Evolutionary conservation across 2,797 vertebrate species (phyloP), one percentile per base, ranked within the genome.

Genomic region (Sciurus carolinensis): DNA sequence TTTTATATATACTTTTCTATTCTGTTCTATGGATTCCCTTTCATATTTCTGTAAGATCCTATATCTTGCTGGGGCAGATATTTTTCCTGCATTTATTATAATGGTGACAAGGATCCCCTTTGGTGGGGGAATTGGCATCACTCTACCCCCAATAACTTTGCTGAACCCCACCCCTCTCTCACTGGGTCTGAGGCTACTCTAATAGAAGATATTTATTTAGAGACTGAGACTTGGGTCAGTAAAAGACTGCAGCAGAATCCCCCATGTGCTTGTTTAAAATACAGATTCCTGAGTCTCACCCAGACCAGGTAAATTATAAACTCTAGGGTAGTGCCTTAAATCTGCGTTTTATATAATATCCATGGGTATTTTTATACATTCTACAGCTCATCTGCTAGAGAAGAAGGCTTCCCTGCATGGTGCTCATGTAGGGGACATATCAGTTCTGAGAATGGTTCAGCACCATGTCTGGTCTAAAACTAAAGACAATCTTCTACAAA

Each of bases 41-140:
- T 96, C 39, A n/a, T 83, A 71, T 89, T 81, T 76, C 66, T 76
- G 14, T 42, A 71, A 69, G 80, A 83, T 30, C 57, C 33, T 72
- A 5, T 84, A 67, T 64, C 88, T 87, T 75, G 0, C 76, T 54
- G 87, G 44, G 20, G 59, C 44, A 81, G 39, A 44, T 13, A 33
- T 44, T 54, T 73, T 64, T 64, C 44, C 57, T 52, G 81, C 42
- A 15, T 82, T 80, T 67, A 39, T 86, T 50, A 36, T 30, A 73
- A 86, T 17, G 69, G 75, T 57, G 15, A 59, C 76, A 83, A 86
- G 15, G 82, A 4, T 87, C 64, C 72, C 30, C 54, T 57, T 52
- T 69, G 54, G 42, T 75, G 42, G 14, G 20, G 17, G 20, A 36
- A 15, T 8, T 0, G 12, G 26, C 66, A 57, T 54, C 47, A 54